Evolutionary conservation across 2,113 vertebrate species (phyloP).

Genomic region (Colius striatus): DNA sequence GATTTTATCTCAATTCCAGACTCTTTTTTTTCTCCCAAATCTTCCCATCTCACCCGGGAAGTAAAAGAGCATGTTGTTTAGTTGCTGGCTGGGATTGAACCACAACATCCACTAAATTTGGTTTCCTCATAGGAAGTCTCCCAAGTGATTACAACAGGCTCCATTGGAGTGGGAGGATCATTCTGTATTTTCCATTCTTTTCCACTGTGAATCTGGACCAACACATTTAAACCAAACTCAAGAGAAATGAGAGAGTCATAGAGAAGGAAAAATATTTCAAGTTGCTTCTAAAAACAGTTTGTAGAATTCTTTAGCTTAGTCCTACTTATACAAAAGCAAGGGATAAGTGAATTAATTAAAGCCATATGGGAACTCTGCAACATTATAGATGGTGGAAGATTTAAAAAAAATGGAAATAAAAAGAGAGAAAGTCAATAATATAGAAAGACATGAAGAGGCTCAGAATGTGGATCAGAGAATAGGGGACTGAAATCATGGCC

Average conservation of each 20-base stretch:
- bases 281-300: background rate
- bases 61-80: too few relatives aligned
- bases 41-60: too few relatives aligned
- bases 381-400: background rate
- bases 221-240: background rate
- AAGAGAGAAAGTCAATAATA: background rate
- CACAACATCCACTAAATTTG: background rate
- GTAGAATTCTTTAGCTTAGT: conserved; percentile 28
- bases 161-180: accelerated
- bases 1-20: too few relatives aligned
- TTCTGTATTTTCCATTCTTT: background rate
- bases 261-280: conserved; percentile 1
- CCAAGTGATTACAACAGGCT: background rate
- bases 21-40: too few relatives aligned
- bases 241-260: background rate
- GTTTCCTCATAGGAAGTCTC: background rate
- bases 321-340: background rate
- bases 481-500: background rate
- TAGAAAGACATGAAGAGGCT: conserved; percentile 8
- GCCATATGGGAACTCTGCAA: conserved; percentile 7
- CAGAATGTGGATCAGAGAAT: conserved; percentile 28
- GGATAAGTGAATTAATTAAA: conserved; percentile 41
- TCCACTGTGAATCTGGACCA: background rate
- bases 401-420: background rate
- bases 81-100: too few relatives aligned